These are phyloP conservation scores for Pyrochroa serraticornis DNA, from an alignment of 2,888 invertebrate species.

Conservation along the genomic window DNA sequence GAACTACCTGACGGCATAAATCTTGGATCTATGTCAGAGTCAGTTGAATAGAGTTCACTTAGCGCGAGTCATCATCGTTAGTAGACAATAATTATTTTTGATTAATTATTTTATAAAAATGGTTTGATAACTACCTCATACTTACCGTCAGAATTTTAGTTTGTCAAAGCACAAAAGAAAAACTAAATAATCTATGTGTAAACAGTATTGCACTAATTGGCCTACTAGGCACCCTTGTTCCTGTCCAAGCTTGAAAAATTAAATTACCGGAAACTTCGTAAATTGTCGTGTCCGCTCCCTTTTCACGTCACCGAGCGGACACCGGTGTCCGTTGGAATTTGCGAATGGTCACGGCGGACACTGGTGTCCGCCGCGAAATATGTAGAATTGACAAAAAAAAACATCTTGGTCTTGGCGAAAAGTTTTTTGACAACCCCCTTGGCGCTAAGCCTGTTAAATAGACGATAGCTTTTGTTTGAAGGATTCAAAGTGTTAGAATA, in stretches of 20 bases:
- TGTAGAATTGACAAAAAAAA: no score
- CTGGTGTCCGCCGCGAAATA: constrained; percentile 20
- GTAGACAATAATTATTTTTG: constrained; percentile 10
- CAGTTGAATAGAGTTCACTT: constrained; percentile 19
- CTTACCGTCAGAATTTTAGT: constrained; percentile 14
- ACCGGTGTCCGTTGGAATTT: constrained; percentile 13
- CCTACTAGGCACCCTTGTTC: background rate
- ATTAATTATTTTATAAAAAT: constrained; percentile 3
- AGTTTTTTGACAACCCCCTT: no score
- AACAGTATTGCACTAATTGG: constrained; percentile 4
- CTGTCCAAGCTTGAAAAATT: constrained; percentile 5
- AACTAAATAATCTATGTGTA: constrained; percentile 3
- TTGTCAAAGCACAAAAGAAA: background rate
- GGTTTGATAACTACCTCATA: background rate
- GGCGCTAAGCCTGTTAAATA: no score
- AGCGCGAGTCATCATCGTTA: constrained; percentile 14
- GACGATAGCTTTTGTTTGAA: no score
- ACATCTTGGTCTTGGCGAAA: no score
- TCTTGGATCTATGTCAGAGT: constrained; percentile 21
- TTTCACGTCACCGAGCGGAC: constrained; percentile 11
- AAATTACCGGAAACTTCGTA: constrained; percentile 14
- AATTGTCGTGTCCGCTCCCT: constrained; percentile 20
- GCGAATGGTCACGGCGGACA: constrained; percentile 27
- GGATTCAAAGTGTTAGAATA: no score
- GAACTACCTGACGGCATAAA: constrained; percentile 20